Evolutionary conservation across 2,888 invertebrate species (phyloP), one percentile per base, ranked within the genome.

Genomic region (Nezara viridula): DNA sequence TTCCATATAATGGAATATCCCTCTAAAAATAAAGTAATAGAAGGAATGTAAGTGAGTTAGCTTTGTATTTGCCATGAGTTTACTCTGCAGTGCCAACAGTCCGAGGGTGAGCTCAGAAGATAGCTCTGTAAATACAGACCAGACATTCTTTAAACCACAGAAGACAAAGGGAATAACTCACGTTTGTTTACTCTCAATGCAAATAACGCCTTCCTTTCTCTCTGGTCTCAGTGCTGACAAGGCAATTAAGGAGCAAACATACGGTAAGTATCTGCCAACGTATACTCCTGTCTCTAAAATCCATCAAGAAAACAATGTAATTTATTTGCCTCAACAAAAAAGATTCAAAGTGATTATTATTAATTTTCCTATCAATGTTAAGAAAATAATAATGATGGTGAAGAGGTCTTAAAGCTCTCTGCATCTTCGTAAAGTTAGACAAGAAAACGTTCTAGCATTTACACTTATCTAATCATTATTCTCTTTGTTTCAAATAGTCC

Each of bases 91-190:
- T 81, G n/a, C 44, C 12, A 81, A 81, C 47, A 81, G 81, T 81
- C 44, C 44, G 24, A 44, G 44, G 24, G 81, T 81, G n/a, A 44
- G n/a, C 77, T 37, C 21, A 81, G n/a, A n/a, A 44, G 44, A 81
- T 12, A 24, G 44, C 5, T 81, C 81, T 2, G 81, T 47, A 81
- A 81, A 81, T 16, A 81, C 5, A 19, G 37, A n/a, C 66, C 66
- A 37, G 3, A 24, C n/a, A n/a, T 40, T 81, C 44, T 81, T 81
- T 3, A 81, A 44, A 19, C 24, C 4, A n/a, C 40, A 81, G 47
- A 81, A 47, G 81, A 44, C 81, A 81, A 81, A 81, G 44, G 44
- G 81, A 81, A 81, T 81, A 81, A 24, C 81, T 40, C 77, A 5
- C n/a, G n/a, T 47, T 10, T 47, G 81, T 81, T 81, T 81, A 81